Base-by-base conservation (phyloP, 35 echinoderm and acorn worm genomes). In the Amphiura filiformis region DNA sequence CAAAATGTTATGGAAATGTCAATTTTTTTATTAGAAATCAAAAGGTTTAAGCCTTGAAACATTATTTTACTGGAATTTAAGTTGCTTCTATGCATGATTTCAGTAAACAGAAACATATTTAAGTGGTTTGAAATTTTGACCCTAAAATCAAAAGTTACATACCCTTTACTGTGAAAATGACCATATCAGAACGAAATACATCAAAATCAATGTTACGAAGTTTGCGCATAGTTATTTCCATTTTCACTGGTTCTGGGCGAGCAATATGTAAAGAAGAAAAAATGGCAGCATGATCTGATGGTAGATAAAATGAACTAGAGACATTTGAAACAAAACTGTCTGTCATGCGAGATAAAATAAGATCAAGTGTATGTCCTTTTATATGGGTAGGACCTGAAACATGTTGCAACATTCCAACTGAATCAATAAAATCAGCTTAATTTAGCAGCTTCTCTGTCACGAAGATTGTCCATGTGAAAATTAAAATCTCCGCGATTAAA, bases 271-370 rank as follows among this genome's bases (percentile, higher is more conserved):
- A 52, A 47, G 88, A 90, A 64, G 83, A 94, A 5, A 75, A 26
- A 12, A 87, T 77, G 47, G 92, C 92, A 82, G 82, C 65, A 86
- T 89, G 92, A 47, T 93, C 92, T n/a, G 87, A 89, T 31, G 37
- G 40, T 9, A 93, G 87, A 42, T 89, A 89, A 39, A 81, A 38
- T 37, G 87, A 80, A 34, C 28, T 84, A 52, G 23, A 37, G 36
- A 93, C 38, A 90, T 42, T 26, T 34, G 84, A 57, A 93, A 89
- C 42, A 15, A 65, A 20, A 37, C 34, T 79, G n/a, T 80, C 36
- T 31, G 13, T 26, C n/a, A 38, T 49, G 79, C n/a, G 87, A 37
- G 41, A 47, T 4, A 9, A 17, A 47, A 17, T 47, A 47, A 9
- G 4, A 47, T 93, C 91, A 32, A 89, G 75, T 65, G 83, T 87